Evolutionary conservation across 2,797 vertebrate species (phyloP).

Genomic region (Melanotaenia parkinsoni): DNA sequence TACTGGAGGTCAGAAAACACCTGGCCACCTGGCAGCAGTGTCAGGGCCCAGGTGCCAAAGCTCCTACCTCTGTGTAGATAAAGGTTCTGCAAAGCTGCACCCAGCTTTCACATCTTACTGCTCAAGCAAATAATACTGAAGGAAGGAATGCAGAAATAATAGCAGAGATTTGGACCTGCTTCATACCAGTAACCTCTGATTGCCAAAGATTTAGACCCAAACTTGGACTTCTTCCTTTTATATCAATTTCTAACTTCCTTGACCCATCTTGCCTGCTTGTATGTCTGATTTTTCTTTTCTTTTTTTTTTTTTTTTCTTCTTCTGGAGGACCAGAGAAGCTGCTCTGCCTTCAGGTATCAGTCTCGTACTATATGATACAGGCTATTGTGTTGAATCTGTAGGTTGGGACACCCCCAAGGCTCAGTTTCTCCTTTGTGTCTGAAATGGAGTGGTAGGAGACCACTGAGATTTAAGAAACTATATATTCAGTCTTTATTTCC

Average conservation of each 20-base stretch:
- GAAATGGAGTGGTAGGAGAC: slow-evolving; percentile 59
- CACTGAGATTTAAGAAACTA: slow-evolving; percentile 76
- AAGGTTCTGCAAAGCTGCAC: slow-evolving; percentile 59
- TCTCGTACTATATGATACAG: slow-evolving; percentile 73
- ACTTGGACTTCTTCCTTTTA: slow-evolving; percentile 31
- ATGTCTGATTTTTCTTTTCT: slow-evolving; percentile 21
- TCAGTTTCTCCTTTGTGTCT: slow-evolving; percentile 69
- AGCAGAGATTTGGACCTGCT: slow-evolving; percentile 31
- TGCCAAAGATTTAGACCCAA: slow-evolving; percentile 65
- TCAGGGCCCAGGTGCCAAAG: slow-evolving; percentile 43
- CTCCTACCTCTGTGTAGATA: slow-evolving; percentile 44
- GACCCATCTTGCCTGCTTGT: slow-evolving; percentile 41
- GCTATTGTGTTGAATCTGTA: slow-evolving; percentile 76
- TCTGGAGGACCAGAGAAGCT: slow-evolving; percentile 52
- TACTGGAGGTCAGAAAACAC: slow-evolving; percentile 16
- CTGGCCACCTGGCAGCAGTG: slow-evolving; percentile 54
- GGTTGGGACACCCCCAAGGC: slow-evolving; percentile 63
- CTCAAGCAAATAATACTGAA: slow-evolving; percentile 35
- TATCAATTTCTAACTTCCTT: slow-evolving; percentile 52
- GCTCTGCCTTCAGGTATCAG: slow-evolving; percentile 56
- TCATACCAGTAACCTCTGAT: slow-evolving; percentile 53
- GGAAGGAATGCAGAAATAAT: neutral
- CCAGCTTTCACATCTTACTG: slow-evolving; percentile 36
- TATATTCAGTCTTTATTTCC: slow-evolving; percentile 77
- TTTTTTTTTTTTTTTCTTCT: slow-evolving; percentile 40